These are phyloP conservation scores for Hippocampus barbouri DNA, from an alignment of 2,113 vertebrate genomes.

Conservation along the genomic window DNA sequence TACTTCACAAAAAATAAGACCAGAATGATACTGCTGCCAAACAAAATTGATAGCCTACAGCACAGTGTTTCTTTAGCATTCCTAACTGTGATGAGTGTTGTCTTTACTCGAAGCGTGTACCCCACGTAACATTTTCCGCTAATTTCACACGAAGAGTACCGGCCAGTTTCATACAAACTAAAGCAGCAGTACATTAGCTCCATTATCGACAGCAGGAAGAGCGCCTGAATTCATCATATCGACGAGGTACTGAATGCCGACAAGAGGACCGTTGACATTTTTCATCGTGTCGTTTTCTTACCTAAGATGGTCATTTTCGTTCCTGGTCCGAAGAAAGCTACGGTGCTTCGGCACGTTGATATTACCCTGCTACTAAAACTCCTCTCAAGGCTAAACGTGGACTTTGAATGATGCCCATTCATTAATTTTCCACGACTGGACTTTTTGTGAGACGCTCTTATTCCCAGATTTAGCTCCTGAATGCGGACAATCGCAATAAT, in stretches of 20 bases:
- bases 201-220: not conserved
- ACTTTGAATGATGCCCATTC: not conserved
- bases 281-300: constrained; percentile 29
- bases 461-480: not conserved
- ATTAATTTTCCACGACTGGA: not conserved
- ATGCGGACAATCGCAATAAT: not conserved
- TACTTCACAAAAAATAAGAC: not conserved
- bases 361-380: not conserved
- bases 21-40: not conserved
- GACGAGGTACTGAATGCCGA: too few relatives aligned
- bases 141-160: not conserved
- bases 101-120: not conserved
- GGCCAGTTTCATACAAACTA: not conserved
- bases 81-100: not conserved
- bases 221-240: too few relatives aligned
- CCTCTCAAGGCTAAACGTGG: not conserved
- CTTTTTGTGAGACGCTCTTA: not conserved
- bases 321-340: constrained; percentile 47
- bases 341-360: not conserved
- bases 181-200: not conserved
- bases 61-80: too few relatives aligned
- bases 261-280: not conserved
- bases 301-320: constrained; percentile 55
- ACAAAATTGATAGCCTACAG: not conserved
- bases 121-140: too few relatives aligned